Percentiles rank a stretch among this genome's conserved stretches.
These are phyloP conservation scores for Symphodus melops DNA, from an alignment of 2,113 vertebrate species.

Conservation along the genomic window DNA sequence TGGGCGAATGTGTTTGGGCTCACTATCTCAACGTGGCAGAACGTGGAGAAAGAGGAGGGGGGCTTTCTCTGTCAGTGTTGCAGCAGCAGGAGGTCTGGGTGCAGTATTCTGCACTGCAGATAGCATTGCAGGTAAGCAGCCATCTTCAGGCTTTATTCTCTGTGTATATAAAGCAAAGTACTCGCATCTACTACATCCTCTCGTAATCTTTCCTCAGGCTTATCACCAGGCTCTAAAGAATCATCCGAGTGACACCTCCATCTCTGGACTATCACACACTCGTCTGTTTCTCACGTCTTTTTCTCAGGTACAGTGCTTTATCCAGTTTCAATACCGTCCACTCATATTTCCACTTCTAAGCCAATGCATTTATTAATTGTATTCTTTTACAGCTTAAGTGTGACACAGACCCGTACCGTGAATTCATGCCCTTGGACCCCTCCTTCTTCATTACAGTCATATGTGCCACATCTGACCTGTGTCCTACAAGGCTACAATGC, in stretches of 20 bases:
- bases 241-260: conserved; percentile 67
- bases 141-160: neutral
- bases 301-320: conserved; percentile 73
- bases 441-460: conserved; percentile 80
- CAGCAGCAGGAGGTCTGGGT: conserved; percentile 83
- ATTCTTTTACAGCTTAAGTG: conserved; percentile 74
- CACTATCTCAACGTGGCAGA: conserved; percentile 72
- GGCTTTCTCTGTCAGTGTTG: conserved; percentile 45
- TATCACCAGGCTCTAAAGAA: conserved; percentile 74
- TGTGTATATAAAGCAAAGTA: neutral
- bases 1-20: conserved; percentile 78
- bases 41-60: conserved; percentile 25
- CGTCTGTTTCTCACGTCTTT: conserved; percentile 80
- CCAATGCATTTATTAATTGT: neutral
- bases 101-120: conserved; percentile 82
- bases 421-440: conserved; percentile 78
- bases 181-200: neutral
- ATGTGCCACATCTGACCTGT: conserved; percentile 72
- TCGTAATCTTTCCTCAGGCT: conserved; percentile 65
- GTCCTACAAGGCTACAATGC: conserved; percentile 72
- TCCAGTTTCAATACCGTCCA: neutral
- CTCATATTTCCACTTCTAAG: neutral
- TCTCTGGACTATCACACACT: conserved; percentile 74
- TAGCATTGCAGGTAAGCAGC: conserved; percentile 76
- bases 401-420: conserved; percentile 65